These are phyloP conservation scores for Conistra vaccinii DNA, from an alignment of 2,888 invertebrate species.

Conservation along the genomic window DNA sequence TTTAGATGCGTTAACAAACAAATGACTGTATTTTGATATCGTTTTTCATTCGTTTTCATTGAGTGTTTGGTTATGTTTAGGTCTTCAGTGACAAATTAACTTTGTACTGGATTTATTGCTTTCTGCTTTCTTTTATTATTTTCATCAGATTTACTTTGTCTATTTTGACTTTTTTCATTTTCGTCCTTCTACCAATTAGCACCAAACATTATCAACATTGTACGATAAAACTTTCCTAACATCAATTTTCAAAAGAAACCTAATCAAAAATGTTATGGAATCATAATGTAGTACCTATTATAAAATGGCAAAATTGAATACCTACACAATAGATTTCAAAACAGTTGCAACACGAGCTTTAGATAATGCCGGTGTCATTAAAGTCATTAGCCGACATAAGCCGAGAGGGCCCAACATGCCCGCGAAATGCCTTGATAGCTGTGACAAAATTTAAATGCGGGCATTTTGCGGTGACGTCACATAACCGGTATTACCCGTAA, in stretches of 20 bases:
- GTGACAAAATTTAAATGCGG: constrained; percentile 55
- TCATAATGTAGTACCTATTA: not conserved
- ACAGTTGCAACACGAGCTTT: constrained; percentile 32
- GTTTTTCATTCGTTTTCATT: constrained; percentile 55
- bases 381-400: constrained; percentile 44
- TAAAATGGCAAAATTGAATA: constrained; percentile 17
- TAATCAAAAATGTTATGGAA: not conserved
- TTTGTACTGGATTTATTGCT: not conserved
- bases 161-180: not conserved
- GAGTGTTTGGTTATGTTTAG: constrained; percentile 32
- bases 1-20: constrained; percentile 37
- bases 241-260: not conserved
- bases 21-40: constrained; percentile 24
- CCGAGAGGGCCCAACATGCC: constrained; percentile 29
- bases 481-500: constrained; percentile 38
- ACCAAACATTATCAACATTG: not conserved
- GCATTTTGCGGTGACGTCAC: constrained; percentile 58
- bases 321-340: constrained; percentile 13
- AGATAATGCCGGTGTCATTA: constrained; percentile 48
- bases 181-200: not conserved
- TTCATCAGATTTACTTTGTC: not conserved
- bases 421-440: constrained; percentile 50
- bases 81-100: not conserved
- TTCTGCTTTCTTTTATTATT: not conserved
- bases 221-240: not conserved